Base-by-base conservation (phyloP, 2,797 vertebrate genomes). In the Manis crassicaudata region DNA sequence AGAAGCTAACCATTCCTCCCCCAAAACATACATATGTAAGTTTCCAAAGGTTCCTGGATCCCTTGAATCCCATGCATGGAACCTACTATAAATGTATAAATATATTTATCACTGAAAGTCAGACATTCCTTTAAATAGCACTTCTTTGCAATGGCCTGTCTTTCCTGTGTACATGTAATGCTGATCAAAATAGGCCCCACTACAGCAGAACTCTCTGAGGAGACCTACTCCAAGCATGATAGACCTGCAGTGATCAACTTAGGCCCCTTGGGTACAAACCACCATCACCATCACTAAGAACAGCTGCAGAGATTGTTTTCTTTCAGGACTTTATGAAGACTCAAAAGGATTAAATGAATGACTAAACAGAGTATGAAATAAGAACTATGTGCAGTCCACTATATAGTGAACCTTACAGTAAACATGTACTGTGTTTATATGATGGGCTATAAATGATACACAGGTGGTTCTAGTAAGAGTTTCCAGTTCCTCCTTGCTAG, bases 321-420 rank as follows among this genome's bases (percentile, higher is more conserved):
- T 75, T 60, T 87, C 6, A 37, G 40, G 70, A 76, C 76, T 68
- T 94, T 70, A 81, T 68, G 80, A 94, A 96, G 90, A 73, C 14
- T 23, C 27, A 63, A 81, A 85, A 97, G 84, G 91, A 87, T 92
- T 76, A 76, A 67, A 89, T 76, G 70, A 96, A 86, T 18, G 40
- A 76, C 56, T 82, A 62, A 86, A 72, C 90, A 93, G 29, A 43
- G 65, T 63, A 86, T 93, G 76, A 94, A 90, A 88, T 60, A 65
- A 94, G 93, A 97, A 29, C 89, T 58, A 29, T 40, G 70, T 80
- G 32, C 52, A 17, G 85, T 95, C 89, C 79, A 80, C 88, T 88
- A 32, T 29, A 7, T 1, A 62, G 72, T 65, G 68, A 93, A 93
- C 85, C 80, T 76, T 76, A 76, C 54, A 54, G 50, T 37, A 62